Evolutionary conservation across 1,140 invertebrate species (phyloP).

Genomic region (Papilio xuthus): DNA sequence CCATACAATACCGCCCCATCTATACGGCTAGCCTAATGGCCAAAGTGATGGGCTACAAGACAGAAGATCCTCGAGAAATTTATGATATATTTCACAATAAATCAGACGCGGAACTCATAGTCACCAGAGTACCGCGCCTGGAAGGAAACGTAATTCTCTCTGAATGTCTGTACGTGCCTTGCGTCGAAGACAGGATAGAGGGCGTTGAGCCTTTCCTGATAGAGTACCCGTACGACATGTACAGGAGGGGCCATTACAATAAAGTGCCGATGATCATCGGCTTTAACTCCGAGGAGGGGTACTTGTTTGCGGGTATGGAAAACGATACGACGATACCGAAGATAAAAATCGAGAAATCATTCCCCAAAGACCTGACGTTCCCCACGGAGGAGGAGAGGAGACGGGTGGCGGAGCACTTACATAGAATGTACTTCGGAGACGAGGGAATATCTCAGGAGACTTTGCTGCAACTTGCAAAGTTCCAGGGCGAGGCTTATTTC

Average conservation of each 20-base stretch:
- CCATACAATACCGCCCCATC: slow-evolving; percentile 58
- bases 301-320: slow-evolving; percentile 56
- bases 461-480: slow-evolving; percentile 51
- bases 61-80: slow-evolving; percentile 58
- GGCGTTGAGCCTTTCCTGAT: slow-evolving; percentile 67
- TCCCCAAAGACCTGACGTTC: slow-evolving; percentile 61
- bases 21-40: slow-evolving; percentile 62
- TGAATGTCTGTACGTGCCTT: slow-evolving; percentile 62
- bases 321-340: slow-evolving; percentile 53
- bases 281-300: slow-evolving; percentile 60
- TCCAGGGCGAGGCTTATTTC: slow-evolving; percentile 60
- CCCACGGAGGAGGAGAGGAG: slow-evolving; percentile 45
- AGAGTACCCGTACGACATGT: slow-evolving; percentile 54
- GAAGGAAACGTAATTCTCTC: slow-evolving; percentile 57
- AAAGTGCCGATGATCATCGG: slow-evolving; percentile 71
- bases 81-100: slow-evolving; percentile 61
- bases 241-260: slow-evolving; percentile 58
- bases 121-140: slow-evolving; percentile 57
- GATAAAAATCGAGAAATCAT: slow-evolving; percentile 52
- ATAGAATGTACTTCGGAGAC: slow-evolving; percentile 54
- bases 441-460: slow-evolving; percentile 45
- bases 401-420: slow-evolving; percentile 45
- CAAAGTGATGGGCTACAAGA: slow-evolving; percentile 56
- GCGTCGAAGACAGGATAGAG: slow-evolving; percentile 59
- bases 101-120: slow-evolving; percentile 57